These are phyloP conservation scores for Aptenodytes forsteri DNA, from an alignment of 2,113 vertebrate species.

Conservation along the genomic window DNA sequence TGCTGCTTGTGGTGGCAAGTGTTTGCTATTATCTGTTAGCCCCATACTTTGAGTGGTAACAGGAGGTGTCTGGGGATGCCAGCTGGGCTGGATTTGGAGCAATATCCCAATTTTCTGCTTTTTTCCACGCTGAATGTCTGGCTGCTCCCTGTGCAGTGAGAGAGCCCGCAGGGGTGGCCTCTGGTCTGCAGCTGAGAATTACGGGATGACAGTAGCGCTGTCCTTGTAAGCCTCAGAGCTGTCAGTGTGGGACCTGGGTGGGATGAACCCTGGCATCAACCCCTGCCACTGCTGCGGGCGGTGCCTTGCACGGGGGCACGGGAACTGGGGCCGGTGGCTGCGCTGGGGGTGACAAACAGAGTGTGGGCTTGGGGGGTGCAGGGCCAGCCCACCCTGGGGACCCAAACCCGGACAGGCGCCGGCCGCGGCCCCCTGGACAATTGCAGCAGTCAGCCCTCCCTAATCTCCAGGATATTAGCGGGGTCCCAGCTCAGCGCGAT, in stretches of 20 bases:
- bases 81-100: not conserved
- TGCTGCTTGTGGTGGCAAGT: not conserved
- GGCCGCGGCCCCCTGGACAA: not conserved
- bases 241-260: not conserved
- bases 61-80: not conserved
- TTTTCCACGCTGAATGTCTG: not conserved
- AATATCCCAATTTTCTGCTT: not conserved
- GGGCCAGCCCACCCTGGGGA: not conserved
- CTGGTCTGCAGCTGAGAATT: not conserved
- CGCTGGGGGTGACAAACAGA: not conserved
- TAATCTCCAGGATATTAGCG: conserved; percentile 56
- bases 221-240: not conserved
- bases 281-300: not conserved
- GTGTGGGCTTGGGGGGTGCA: not conserved
- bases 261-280: rapidly evolving
- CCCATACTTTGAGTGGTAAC: rapidly evolving
- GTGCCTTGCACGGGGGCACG: rapidly evolving
- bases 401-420: not conserved
- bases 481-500: conserved; percentile 44
- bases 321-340: not conserved
- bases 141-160: not conserved
- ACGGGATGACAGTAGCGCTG: rapidly evolving
- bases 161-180: not conserved
- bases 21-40: not conserved
- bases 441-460: conserved; percentile 17